Base-by-base conservation (phyloP, 2,113 vertebrate species). In the Malurus cyaneus region DNA sequence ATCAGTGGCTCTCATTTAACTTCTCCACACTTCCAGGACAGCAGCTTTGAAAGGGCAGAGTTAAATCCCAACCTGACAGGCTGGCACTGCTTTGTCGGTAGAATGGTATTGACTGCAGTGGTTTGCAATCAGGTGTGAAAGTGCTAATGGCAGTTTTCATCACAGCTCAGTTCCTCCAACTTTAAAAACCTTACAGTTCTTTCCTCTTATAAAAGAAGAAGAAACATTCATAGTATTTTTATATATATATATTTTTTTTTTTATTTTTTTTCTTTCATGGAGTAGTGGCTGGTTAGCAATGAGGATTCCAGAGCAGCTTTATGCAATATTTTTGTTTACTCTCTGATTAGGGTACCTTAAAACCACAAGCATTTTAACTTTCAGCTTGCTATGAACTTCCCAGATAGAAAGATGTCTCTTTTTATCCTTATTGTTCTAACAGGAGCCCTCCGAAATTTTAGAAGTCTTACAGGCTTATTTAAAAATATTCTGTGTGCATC, bases 101-200 rank as follows among this genome's bases (percentile, higher is more conserved):
- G 54, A 87, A 62, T 53, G 92, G 60, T 54, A n/a, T 19, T 83
- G 82, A 78, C 84, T 94, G 44, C 44, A 49, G 52, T 56, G 83
- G 47, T 52, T 92, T 79, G 70, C 62, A 93, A 65, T 65, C 85
- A 88, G 49, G 82, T 97, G 73, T 89, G 87, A 94, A 95, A 87
- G 87, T 7, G 9, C 72, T 93, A 96, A 94, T 86, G 77, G 86
- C 70, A 78, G 71, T 67, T 93, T 94, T 87, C 92, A 76, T 46
- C 4, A 4, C 78, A 91, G 83, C 36, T 80, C 72, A 71, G 66
- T 28, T 85, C 65, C 78, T 85, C 59, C 39, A 81, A 34, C 46
- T 89, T 84, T 64, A 79, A 91, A 94, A 86, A 65, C 14, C 26
- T 88, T 86, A 42, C 42, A 64, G 23, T 78, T 80, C 28, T 84